Evolutionary conservation across 2,888 invertebrate species (phyloP).

Genomic region (Arctia plantaginis): DNA sequence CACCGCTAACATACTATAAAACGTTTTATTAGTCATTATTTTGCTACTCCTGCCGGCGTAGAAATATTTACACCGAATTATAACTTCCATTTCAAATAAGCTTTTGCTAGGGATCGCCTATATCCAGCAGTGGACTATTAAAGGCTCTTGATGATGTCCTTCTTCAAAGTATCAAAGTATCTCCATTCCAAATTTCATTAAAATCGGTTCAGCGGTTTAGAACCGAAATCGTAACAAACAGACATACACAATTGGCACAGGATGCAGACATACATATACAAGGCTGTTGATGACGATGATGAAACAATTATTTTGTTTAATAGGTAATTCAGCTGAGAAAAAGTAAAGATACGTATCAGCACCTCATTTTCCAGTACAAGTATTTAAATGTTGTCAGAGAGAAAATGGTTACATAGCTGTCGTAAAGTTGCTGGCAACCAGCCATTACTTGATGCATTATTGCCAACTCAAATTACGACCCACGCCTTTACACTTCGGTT

Average conservation of each 20-base stretch:
- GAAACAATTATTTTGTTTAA: too few species aligned
- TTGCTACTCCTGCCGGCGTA: slow-evolving; percentile 41
- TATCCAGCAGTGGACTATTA: too few species aligned
- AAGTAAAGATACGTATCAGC: slow-evolving; percentile 23
- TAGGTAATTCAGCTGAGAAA: neutral
- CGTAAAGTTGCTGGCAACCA: slow-evolving; percentile 49
- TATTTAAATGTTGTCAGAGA: slow-evolving; percentile 39
- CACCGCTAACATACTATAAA: slow-evolving; percentile 30
- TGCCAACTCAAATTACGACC: slow-evolving; percentile 46
- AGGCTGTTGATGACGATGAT: too few species aligned
- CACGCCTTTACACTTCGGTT: slow-evolving; percentile 41
- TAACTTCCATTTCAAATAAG: slow-evolving; percentile 46
- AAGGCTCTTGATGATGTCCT: too few species aligned
- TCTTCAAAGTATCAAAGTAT: too few species aligned
- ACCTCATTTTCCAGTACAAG: slow-evolving; percentile 36
- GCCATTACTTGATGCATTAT: slow-evolving; percentile 48
- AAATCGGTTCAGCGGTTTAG: too few species aligned
- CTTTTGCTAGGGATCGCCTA: too few species aligned
- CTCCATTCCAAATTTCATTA: too few species aligned
- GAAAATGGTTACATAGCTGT: slow-evolving; percentile 45
- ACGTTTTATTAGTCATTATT: slow-evolving; percentile 53
- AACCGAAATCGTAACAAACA: too few species aligned
- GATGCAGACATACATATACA: too few species aligned
- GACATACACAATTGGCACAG: too few species aligned
- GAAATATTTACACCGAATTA: slow-evolving; percentile 33